Percentiles rank a stretch among this genome's conserved stretches.
These are phyloP conservation scores for Perognathus longimembris DNA, from an alignment of 2,113 vertebrate genomes.

Conservation along the genomic window DNA sequence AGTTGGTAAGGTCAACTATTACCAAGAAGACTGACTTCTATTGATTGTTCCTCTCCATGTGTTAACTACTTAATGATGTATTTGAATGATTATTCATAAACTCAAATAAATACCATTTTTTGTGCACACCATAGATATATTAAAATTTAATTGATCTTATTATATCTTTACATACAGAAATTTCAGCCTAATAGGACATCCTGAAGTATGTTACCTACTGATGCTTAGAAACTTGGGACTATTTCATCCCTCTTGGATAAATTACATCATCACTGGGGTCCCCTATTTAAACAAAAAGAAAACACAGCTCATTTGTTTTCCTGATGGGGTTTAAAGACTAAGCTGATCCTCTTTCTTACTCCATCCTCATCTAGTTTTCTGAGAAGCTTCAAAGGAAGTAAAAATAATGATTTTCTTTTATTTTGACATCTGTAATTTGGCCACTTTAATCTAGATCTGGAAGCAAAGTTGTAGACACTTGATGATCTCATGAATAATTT, in stretches of 20 bases:
- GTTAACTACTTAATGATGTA: slow-evolving; percentile 35
- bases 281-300: neutral
- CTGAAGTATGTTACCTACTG: neutral
- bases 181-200: neutral
- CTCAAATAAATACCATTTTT: slow-evolving; percentile 20
- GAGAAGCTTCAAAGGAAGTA: neutral
- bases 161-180: slow-evolving; percentile 16
- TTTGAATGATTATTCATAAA: slow-evolving; percentile 42
- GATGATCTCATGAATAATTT: neutral
- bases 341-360: neutral
- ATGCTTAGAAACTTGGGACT: neutral
- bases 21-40: neutral
- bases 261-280: neutral
- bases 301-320: neutral
- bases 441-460: neutral
- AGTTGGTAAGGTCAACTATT: neutral
- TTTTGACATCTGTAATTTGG: neutral
- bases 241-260: neutral
- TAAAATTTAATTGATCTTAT: neutral
- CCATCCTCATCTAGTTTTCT: neutral
- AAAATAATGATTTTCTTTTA: slow-evolving; percentile 26
- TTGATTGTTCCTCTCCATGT: neutral
- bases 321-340: neutral
- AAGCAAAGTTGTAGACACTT: neutral
- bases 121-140: neutral